Conservation (phyloP, 2,888 invertebrate genomes). For the Fragum whitleyi region DNA sequence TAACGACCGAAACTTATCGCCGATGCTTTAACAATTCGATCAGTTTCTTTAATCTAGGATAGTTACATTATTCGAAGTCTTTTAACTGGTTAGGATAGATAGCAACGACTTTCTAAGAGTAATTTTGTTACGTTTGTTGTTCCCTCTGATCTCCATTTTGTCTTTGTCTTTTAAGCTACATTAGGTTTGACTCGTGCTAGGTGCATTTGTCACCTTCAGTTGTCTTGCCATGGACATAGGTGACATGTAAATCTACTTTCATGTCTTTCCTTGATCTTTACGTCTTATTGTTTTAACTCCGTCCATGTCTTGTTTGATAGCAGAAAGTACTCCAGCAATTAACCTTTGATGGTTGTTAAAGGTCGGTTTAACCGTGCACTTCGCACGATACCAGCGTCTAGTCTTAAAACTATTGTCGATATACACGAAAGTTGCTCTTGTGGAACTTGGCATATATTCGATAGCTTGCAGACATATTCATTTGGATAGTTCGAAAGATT, state of each 20-base stretch:
- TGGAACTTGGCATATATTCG: too few species aligned
- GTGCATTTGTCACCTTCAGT: neutral
- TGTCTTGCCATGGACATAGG: neutral
- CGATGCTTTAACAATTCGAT: slow-evolving; percentile 16
- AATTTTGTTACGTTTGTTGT: neutral
- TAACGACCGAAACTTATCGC: slow-evolving; percentile 32
- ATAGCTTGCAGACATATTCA: too few species aligned
- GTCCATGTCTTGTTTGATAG: too few species aligned
- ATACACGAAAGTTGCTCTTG: too few species aligned
- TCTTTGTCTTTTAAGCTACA: neutral
- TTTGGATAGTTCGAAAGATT: too few species aligned
- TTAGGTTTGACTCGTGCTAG: neutral
- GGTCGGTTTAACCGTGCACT: neutral
- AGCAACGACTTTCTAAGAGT: neutral
- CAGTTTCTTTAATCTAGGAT: slow-evolving; percentile 29
- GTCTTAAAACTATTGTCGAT: too few species aligned
- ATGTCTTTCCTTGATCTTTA: neutral
- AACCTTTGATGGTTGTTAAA: neutral
- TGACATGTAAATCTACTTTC: neutral
- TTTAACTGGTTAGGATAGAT: neutral
- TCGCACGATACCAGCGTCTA: too few species aligned
- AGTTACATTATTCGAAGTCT: slow-evolving; percentile 11
- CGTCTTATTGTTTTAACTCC: neutral
- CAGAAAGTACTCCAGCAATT: neutral
- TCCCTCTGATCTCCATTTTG: neutral